Evolutionary conservation across 2,797 vertebrate species (phyloP).

Genomic region (Sebastes miniatus): DNA sequence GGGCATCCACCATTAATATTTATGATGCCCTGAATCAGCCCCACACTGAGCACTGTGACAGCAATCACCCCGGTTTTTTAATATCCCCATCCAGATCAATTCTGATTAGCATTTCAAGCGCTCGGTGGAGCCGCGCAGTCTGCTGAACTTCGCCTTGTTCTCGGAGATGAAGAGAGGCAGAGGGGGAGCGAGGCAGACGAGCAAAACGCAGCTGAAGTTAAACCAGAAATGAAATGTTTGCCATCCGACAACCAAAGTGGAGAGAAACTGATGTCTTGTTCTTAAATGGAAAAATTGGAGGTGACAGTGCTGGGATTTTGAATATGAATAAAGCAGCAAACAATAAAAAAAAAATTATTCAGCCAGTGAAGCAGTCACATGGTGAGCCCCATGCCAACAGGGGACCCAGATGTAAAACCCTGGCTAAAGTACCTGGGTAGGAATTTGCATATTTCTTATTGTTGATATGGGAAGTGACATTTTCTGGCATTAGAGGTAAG

Average conservation of each 20-base stretch:
- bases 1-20: slow-evolving; percentile 79
- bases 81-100: slow-evolving; percentile 77
- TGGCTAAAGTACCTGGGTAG: slow-evolving; percentile 50
- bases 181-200: slow-evolving; percentile 16
- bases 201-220: slow-evolving; percentile 50
- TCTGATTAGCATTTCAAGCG: slow-evolving; percentile 75
- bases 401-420: slow-evolving; percentile 33
- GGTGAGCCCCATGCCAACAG: slow-evolving; percentile 4
- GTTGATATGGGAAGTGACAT: slow-evolving; percentile 69
- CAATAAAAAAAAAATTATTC: slow-evolving; percentile 1
- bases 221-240: slow-evolving; percentile 56
- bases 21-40: slow-evolving; percentile 74
- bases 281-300: slow-evolving; percentile 8
- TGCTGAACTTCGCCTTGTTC: slow-evolving; percentile 66
- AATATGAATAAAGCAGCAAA: slow-evolving; percentile 28
- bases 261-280: slow-evolving; percentile 31
- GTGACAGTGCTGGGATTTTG: slow-evolving; percentile 15
- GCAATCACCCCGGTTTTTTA: slow-evolving; percentile 73
- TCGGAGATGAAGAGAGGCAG: slow-evolving; percentile 53
- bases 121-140: slow-evolving; percentile 55
- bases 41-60: slow-evolving; percentile 70
- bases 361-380: slow-evolving; percentile 10
- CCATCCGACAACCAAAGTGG: slow-evolving; percentile 24
- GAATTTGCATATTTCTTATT: slow-evolving; percentile 67
- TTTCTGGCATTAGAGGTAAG: slow-evolving; percentile 65